A percentile compares a stretch with the other conserved stretches of the same genome.
Evolutionary conservation across 2,113 vertebrate species (phyloP).

Genomic region (Oryzias celebensis): DNA sequence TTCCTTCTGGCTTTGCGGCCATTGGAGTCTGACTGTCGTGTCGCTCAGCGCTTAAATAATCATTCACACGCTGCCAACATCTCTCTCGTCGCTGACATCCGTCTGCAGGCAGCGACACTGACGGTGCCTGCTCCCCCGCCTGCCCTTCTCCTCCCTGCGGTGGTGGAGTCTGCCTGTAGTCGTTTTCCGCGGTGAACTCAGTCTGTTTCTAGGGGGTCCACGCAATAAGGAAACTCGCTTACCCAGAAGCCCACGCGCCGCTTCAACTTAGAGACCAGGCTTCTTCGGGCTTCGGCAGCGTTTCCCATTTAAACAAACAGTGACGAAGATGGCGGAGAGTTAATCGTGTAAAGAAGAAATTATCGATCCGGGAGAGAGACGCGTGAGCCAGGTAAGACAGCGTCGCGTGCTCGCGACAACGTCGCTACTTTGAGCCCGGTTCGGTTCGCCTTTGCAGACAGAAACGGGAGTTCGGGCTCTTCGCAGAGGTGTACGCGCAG

Average conservation of each 20-base stretch:
- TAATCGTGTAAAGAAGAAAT: slow-evolving; percentile 77
- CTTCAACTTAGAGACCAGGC: slow-evolving; percentile 77
- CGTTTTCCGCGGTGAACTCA: slow-evolving; percentile 32
- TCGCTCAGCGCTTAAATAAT: slow-evolving; percentile 41
- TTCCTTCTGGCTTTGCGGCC: slow-evolving; percentile 8
- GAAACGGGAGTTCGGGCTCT: slow-evolving; percentile 56
- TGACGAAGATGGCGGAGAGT: slow-evolving; percentile 83
- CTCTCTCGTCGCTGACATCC: slow-evolving; percentile 55
- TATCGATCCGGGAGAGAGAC: slow-evolving; percentile 51
- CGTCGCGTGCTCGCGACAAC: background rate
- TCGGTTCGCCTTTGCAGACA: slow-evolving; percentile 42
- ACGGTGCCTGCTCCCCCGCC: slow-evolving; percentile 31
- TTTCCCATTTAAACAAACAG: slow-evolving; percentile 85
- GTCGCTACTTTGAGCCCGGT: slow-evolving; percentile 16
- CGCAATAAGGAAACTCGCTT: slow-evolving; percentile 42
- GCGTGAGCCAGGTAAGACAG: slow-evolving; percentile 59
- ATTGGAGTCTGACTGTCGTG: slow-evolving; percentile 30
- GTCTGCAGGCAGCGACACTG: slow-evolving; percentile 63
- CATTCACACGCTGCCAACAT: slow-evolving; percentile 42
- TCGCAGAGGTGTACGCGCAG: slow-evolving; percentile 51
- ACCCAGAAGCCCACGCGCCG: slow-evolving; percentile 66
- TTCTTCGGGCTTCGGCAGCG: slow-evolving; percentile 77
- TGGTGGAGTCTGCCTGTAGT: slow-evolving; percentile 73
- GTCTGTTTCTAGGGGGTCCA: background rate
- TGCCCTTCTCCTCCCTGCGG: slow-evolving; percentile 27